phyloP scores from a whole-genome alignment of 2,888 invertebrate genomes.

The Hoplodrina ambigua region DNA sequence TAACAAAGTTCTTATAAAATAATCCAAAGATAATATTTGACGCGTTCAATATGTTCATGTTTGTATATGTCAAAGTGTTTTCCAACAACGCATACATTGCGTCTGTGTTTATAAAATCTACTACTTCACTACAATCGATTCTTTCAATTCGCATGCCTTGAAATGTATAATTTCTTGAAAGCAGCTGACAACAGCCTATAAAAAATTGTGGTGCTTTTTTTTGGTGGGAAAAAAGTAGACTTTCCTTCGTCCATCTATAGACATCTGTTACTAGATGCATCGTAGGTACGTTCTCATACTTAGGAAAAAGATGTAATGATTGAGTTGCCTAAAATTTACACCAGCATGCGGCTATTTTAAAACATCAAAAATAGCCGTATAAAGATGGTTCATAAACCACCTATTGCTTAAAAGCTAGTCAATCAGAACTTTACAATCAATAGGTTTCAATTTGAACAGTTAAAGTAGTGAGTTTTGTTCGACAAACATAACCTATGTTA shows the following conservation, averaged over 20 bases:
- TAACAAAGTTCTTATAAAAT: constrained; percentile 28
- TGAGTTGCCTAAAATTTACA: neutral
- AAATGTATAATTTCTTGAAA: neutral
- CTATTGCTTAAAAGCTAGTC: neutral
- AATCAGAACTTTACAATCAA: neutral
- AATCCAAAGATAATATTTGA: constrained; percentile 50
- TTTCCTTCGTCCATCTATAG: too few relatives aligned
- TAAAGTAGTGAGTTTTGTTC: neutral
- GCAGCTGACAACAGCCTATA: neutral
- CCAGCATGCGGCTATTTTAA: neutral
- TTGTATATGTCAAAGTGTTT: constrained; percentile 22
- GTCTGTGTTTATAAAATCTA: constrained; percentile 7
- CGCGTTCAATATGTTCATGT: constrained; percentile 21
- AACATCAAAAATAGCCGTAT: neutral
- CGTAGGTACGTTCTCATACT: too few relatives aligned
- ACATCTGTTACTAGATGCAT: too few relatives aligned
- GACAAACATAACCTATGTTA: constrained; percentile 8
- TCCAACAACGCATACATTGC: constrained; percentile 7
- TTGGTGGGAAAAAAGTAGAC: too few relatives aligned
- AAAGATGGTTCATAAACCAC: neutral
- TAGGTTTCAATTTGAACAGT: neutral
- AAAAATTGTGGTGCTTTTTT: neutral
- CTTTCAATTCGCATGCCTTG: constrained; percentile 1
- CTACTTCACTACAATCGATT: neutral
- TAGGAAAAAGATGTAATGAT: too few relatives aligned